Conservation (phyloP, 2,888 invertebrate genomes). For the Drosophila flavopinicola region DNA sequence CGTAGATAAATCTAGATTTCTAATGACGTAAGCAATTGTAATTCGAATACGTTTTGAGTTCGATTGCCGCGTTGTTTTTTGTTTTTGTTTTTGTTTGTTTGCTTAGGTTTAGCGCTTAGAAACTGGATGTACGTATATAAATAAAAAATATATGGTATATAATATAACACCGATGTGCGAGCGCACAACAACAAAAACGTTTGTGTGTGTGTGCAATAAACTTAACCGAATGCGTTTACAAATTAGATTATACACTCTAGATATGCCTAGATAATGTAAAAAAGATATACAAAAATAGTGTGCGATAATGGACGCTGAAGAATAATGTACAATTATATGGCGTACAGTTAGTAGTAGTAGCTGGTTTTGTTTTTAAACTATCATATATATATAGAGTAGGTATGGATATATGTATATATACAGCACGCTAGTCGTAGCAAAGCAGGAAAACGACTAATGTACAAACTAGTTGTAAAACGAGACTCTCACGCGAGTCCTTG, state of each 20-base stretch:
- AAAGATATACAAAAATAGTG: constrained; percentile 37
- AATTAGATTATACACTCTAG: constrained; percentile 16
- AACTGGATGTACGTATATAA: constrained; percentile 27
- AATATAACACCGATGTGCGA: constrained; percentile 38
- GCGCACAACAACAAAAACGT: constrained; percentile 9
- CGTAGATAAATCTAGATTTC: constrained; percentile 6
- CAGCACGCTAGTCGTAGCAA: constrained; percentile 15
- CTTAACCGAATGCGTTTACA: constrained; percentile 21
- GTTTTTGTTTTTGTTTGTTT: too few species aligned
- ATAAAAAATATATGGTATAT: constrained; percentile 22
- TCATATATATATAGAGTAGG: constrained; percentile 5
- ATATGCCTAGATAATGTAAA: constrained; percentile 34
- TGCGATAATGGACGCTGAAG: constrained; percentile 19
- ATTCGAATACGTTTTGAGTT: constrained; percentile 29
- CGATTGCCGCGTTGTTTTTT: constrained; percentile 33
- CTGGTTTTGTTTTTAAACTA: constrained; percentile 9
- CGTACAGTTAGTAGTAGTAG: constrained; percentile 22
- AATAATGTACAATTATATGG: constrained; percentile 41
- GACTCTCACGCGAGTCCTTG: constrained; percentile 41
- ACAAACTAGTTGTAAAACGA: constrained; percentile 54
- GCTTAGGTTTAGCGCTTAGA: constrained; percentile 34
- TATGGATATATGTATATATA: constrained; percentile 5
- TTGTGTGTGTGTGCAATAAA: constrained; percentile 19
- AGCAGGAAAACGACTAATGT: constrained; percentile 39
- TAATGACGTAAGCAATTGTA: constrained; percentile 21